These are phyloP conservation scores for Copidosoma aretas DNA, from an alignment of 2,888 invertebrate species.

Conservation along the genomic window DNA sequence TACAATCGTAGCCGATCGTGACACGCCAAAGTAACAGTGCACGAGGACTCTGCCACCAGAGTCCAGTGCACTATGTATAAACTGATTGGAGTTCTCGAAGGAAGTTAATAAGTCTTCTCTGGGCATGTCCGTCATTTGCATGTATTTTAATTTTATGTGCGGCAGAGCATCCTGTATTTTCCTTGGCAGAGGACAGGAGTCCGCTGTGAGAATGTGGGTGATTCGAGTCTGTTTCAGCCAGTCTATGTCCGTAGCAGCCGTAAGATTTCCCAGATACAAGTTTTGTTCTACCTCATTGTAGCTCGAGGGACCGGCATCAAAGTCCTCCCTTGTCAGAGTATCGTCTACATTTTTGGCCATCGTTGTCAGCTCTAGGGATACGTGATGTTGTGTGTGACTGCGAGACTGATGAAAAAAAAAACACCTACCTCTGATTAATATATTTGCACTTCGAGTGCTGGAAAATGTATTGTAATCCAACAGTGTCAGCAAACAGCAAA, in stretches of 20 bases:
- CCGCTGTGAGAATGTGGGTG: constrained; percentile 81
- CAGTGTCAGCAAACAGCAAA: too few relatives aligned
- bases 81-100: constrained; percentile 78
- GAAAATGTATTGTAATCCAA: not conserved
- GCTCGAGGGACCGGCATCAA: constrained; percentile 68
- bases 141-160: constrained; percentile 74
- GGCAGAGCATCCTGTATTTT: constrained; percentile 71
- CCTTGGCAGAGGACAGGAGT: constrained; percentile 82
- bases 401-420: not conserved
- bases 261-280: constrained; percentile 74
- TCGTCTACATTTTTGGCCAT: constrained; percentile 34
- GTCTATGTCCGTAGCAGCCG: constrained; percentile 78
- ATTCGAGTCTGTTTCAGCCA: constrained; percentile 73
- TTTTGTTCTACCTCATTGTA: constrained; percentile 66
- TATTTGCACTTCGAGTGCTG: not conserved
- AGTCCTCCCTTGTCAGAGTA: constrained; percentile 60
- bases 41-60: constrained; percentile 76
- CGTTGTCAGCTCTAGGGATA: not conserved
- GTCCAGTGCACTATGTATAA: constrained; percentile 74
- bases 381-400: too few relatives aligned
- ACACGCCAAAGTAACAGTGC: constrained; percentile 92
- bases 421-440: not conserved
- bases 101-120: constrained; percentile 84
- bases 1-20: constrained; percentile 86
- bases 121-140: constrained; percentile 84